These are phyloP conservation scores for Linepithema humile DNA, from an alignment of 1,140 invertebrate species.

Conservation along the genomic window DNA sequence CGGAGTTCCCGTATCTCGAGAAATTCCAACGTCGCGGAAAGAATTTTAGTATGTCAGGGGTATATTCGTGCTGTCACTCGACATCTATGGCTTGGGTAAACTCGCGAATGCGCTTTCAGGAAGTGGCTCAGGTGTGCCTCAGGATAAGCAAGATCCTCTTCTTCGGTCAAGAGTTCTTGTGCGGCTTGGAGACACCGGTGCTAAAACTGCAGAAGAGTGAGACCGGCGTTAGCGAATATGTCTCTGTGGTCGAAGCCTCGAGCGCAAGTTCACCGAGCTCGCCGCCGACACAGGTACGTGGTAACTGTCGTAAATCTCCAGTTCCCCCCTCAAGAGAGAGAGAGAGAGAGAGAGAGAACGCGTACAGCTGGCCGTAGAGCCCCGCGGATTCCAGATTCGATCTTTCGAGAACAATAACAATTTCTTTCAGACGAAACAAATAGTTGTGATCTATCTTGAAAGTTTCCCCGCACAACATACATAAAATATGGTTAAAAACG, in stretches of 20 bases:
- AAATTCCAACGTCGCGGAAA: not conserved
- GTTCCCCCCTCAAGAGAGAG: no score
- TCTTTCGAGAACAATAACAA: not conserved
- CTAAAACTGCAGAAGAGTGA: slow-evolving; percentile 89
- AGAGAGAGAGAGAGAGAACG: not conserved
- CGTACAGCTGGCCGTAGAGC: not conserved
- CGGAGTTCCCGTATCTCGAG: not conserved
- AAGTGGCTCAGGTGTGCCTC: slow-evolving; percentile 89
- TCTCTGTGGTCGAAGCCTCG: slow-evolving; percentile 88
- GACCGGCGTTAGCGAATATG: slow-evolving; percentile 87
- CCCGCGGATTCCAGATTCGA: not conserved
- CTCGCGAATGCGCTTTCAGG: slow-evolving; percentile 80
- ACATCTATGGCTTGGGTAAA: not conserved
- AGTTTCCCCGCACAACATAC: not conserved
- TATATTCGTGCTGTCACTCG: not conserved
- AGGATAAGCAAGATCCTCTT: slow-evolving; percentile 91
- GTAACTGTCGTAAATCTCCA: slow-evolving; percentile 46
- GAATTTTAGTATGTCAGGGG: not conserved
- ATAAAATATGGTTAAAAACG: no score
- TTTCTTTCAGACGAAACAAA: no score
- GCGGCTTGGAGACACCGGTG: slow-evolving; percentile 95
- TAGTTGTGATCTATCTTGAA: not conserved
- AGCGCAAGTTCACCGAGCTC: slow-evolving; percentile 84
- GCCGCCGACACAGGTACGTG: slow-evolving; percentile 86
- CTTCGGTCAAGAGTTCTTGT: slow-evolving; percentile 94